A percentile compares a stretch with the other conserved stretches of the same genome.
Evolutionary conservation across 2,797 vertebrate genomes (phyloP).

Genomic region (Loris lydekkerianus): DNA sequence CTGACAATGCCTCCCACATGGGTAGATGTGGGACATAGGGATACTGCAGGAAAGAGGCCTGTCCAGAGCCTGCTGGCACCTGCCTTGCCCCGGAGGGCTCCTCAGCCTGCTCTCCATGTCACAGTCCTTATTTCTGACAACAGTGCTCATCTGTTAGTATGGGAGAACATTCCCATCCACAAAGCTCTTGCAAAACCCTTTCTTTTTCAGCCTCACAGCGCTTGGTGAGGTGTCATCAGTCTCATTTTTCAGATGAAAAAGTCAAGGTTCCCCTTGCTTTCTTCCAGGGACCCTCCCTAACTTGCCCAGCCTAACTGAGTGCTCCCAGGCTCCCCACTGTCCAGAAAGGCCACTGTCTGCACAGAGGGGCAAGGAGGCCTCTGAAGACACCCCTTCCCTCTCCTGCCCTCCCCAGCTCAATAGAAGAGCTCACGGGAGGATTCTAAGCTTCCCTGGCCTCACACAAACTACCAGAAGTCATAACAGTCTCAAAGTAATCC

Average conservation of each 20-base stretch:
- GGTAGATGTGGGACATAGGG: not conserved
- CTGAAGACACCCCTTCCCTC: not conserved
- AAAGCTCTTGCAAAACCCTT: not conserved
- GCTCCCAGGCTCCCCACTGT: not conserved
- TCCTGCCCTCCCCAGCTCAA: not conserved
- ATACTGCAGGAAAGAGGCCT: not conserved
- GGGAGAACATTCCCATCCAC: not conserved
- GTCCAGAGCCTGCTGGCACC: not conserved
- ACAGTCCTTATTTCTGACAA: not conserved
- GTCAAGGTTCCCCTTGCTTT: not conserved
- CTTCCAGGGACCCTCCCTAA: not conserved
- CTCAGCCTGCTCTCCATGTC: rapidly evolving
- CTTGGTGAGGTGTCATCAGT: rapidly evolving
- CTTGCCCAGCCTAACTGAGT: not conserved
- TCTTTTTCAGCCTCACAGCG: rapidly evolving
- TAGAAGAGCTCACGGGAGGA: not conserved
- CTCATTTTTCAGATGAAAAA: not conserved
- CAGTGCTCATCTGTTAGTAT: not conserved
- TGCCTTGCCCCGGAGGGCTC: not conserved
- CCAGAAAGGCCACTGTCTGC: not conserved
- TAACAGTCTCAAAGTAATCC: not conserved
- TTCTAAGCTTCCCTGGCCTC: not conserved
- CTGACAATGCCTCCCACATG: rapidly evolving
- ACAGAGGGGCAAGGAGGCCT: not conserved
- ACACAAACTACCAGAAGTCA: not conserved